These are phyloP conservation scores for Alsophila aescularia DNA, from an alignment of 2,888 invertebrate genomes.

Conservation along the genomic window DNA sequence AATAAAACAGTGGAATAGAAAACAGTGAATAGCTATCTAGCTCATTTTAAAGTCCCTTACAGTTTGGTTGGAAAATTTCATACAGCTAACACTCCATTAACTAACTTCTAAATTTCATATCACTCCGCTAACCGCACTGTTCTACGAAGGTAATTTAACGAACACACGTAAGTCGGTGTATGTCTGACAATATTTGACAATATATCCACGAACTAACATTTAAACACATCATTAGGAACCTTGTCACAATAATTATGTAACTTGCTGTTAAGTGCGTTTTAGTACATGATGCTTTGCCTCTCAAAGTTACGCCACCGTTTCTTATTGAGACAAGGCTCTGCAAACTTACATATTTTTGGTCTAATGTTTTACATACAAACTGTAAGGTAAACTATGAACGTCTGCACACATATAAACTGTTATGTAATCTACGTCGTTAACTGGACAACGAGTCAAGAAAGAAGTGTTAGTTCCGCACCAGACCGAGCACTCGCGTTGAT, in stretches of 20 bases:
- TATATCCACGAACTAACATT: not conserved
- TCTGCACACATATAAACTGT: conserved; percentile 37
- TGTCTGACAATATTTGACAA: conserved; percentile 19
- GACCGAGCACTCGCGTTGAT: conserved; percentile 43
- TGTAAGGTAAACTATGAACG: conserved; percentile 62
- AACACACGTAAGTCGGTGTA: conserved; percentile 29
- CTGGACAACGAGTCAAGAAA: conserved; percentile 56
- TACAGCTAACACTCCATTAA: not conserved
- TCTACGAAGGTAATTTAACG: conserved; percentile 35
- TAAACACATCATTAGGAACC: not conserved
- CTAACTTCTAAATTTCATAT: conserved; percentile 13
- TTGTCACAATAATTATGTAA: not conserved
- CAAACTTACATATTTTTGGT: not conserved
- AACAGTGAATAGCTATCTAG: too few relatives aligned
- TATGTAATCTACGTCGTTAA: conserved; percentile 44
- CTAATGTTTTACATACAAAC: conserved; percentile 57
- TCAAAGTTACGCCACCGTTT: not conserved
- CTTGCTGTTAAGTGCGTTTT: too few relatives aligned
- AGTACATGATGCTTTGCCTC: not conserved
- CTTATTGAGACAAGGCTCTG: not conserved
- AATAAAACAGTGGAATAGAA: too few relatives aligned
- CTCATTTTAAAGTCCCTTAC: too few relatives aligned
- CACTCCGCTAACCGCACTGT: conserved; percentile 18
- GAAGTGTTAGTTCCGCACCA: conserved; percentile 65
- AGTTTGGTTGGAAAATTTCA: too few relatives aligned